Base-by-base conservation (phyloP, 2,888 invertebrate genomes). In the Netelia fuscicornis region DNA sequence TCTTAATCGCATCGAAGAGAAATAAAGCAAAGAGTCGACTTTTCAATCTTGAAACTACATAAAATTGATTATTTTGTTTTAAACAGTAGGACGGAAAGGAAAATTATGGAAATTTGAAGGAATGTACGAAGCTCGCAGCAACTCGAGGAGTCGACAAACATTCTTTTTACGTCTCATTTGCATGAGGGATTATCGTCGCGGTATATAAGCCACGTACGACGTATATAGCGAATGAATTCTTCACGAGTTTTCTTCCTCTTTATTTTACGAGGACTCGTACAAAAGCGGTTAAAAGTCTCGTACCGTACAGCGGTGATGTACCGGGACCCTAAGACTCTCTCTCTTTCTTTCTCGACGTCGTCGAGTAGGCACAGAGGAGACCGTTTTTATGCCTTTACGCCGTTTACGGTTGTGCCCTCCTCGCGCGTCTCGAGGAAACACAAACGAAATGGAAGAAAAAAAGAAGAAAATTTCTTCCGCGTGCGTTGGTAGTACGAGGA, bases 321-420 rank as follows among this genome's bases (percentile, higher is more conserved):
- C 58, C 42, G 76, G 71, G 71, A 68, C 60, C 20, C 58, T 30
- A 30, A 70, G 58, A 52, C 13, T 77, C 25, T 44, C 37, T 37
- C 37, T 37, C 37, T n/a, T 11, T 13, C 30, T 9, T 6, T n/a
- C 37, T 76, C 64, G 23, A 48, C 62, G 72, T 68, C 74, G 70
- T 65, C 62, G 52, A 71, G 64, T 52, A 60, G 44, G 30, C 9
- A 60, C 17, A 68, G 48, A 77, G 20, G 30, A 48, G 48, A 17
- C 64, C 68, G 70, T 75, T 84, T 84, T 84, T 84, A 76, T 71
- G 56, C 56, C 17, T 75, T 80, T 80, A 80, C 83, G 48, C 76
- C 80, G 44, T 84, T 80, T 84, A 80, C 80, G 72, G 84, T 84
- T 81, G 17, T 65, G 71, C 76, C 65, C 25, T 56, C 52, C 52